Evolutionary conservation across 2,888 invertebrate genomes (phyloP).

Genomic region (Apocheima hispidaria): DNA sequence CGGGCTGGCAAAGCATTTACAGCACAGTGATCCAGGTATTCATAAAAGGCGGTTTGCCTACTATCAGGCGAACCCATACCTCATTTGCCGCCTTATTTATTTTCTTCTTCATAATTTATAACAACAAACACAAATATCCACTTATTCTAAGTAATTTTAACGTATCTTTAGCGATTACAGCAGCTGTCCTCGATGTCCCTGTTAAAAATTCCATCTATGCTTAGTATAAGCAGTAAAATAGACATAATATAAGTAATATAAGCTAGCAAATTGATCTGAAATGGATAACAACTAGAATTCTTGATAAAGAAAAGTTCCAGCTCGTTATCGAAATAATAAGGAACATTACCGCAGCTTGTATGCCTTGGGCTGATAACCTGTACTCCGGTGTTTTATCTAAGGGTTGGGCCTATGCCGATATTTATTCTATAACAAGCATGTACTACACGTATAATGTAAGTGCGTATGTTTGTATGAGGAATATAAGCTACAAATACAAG

Average conservation of each 20-base stretch:
- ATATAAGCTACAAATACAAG: too few species aligned
- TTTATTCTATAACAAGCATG: neutral
- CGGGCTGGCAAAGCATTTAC: too few species aligned
- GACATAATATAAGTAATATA: neutral
- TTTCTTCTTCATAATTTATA: too few species aligned
- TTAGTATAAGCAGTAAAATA: neutral
- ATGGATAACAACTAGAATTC: slow-evolving; percentile 2
- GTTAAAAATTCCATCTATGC: too few species aligned
- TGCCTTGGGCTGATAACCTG: slow-evolving; percentile 34
- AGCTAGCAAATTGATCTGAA: neutral
- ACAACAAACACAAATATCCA: too few species aligned
- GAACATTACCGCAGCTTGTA: slow-evolving; percentile 36
- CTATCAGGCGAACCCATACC: too few species aligned
- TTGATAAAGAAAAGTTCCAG: slow-evolving; percentile 11
- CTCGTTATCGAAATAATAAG: slow-evolving; percentile 37
- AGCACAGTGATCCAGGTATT: too few species aligned
- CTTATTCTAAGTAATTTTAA: too few species aligned
- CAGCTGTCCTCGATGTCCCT: too few species aligned
- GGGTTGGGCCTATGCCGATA: neutral
- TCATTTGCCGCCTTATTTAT: too few species aligned
- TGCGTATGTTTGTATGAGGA: neutral
- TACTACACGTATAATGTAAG: neutral
- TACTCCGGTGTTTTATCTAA: slow-evolving; percentile 31
- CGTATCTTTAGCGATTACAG: too few species aligned
- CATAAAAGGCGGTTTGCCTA: too few species aligned